Evolutionary conservation across 2,113 vertebrate genomes (phyloP), one percentile per base, ranked within the genome.

Genomic region (Sapayoa aenigma): DNA sequence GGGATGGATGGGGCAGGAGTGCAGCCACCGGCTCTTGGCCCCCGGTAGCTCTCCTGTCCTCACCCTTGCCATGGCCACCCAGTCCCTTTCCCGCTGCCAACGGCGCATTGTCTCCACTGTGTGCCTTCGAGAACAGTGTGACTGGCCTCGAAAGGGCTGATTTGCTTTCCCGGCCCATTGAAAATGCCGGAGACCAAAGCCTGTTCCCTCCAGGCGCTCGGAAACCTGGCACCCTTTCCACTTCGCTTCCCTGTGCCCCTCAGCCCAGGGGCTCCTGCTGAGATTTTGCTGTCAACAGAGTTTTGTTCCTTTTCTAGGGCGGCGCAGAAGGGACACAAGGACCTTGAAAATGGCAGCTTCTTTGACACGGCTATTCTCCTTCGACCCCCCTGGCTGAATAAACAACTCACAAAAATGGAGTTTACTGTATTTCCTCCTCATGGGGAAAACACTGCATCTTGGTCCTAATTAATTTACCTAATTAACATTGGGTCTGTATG

Each of bases 271-370:
- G 86, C 94, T 94, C 96, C 86, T 39, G 91, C 95, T 95, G 95
- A 84, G 95, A 79, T 92, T 95, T 89, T 95, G 87, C 96, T 89
- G 89, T 93, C 96, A 94, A 95, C 94, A 96, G 91, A 94, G 95
- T 97, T 96, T 95, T 97, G 95, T 96, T 97, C 93, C 93, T 58
- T 94, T 94, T 94, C 84, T 84, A 39, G 93, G 89, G 91, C 39
- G 12, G 89, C 0, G 44, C 80, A 41, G 87, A 74, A 93, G 93
- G 89, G 94, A 94, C 89, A 92, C 91, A 78, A 93, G 96, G 90
- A 95, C 95, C 90, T 96, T 91, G 93, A 49, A 95, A 96, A 78
- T 75, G 92, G 95, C 96, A 96, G 96, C 81, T 91, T 80, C 91
- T 93, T 81, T 97, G 95, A 94, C 94, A 84, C 35, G 4, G 19